phyloP scores from a whole-genome alignment of 2,888 invertebrate genomes.

The Allygus modestus region DNA sequence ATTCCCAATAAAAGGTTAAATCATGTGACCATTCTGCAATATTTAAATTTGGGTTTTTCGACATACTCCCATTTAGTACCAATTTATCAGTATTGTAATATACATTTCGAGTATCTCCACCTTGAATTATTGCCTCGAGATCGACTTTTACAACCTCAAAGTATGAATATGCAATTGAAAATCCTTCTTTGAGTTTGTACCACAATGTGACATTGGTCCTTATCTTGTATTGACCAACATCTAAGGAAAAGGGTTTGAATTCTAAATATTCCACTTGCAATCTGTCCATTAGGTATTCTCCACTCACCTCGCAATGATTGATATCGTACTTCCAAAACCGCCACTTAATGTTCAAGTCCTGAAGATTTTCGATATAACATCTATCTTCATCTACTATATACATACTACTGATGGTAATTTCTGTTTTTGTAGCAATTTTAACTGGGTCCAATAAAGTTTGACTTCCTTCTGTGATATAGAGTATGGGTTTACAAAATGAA shows the following conservation, averaged over 20 bases:
- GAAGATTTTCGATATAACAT: neutral
- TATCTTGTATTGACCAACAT: neutral
- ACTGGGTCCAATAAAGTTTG: neutral
- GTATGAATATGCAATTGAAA: constrained; percentile 4
- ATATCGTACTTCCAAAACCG: neutral
- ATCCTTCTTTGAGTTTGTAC: neutral
- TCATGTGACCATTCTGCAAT: neutral
- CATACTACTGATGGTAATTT: neutral
- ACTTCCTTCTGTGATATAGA: neutral
- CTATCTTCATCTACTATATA: neutral
- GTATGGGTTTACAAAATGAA: neutral
- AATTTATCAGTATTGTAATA: neutral
- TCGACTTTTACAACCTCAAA: neutral
- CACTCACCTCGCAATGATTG: neutral
- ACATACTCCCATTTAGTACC: neutral
- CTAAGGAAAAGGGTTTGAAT: neutral
- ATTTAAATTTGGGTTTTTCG: constrained; percentile 2
- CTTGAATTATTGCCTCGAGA: neutral
- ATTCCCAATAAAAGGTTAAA: neutral
- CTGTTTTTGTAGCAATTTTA: neutral
- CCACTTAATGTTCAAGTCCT: neutral
- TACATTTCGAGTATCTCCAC: neutral
- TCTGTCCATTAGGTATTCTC: neutral
- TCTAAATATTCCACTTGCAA: neutral
- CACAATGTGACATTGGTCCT: neutral